These are phyloP conservation scores for Hipparchia semele DNA, from an alignment of 2,888 invertebrate genomes.

Conservation along the genomic window DNA sequence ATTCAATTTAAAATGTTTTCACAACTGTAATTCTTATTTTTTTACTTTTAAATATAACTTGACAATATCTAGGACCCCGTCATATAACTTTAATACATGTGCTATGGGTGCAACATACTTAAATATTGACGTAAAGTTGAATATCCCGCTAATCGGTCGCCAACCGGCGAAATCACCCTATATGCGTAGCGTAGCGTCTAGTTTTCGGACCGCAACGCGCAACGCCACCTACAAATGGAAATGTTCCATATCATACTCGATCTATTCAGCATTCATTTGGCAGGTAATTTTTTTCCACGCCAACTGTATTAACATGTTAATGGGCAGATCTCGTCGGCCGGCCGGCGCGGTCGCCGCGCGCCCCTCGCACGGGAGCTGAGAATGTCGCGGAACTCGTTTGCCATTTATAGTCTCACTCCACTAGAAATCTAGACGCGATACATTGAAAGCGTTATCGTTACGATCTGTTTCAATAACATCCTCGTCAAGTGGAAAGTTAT, in stretches of 20 bases:
- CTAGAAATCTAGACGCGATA: slow-evolving; percentile 2
- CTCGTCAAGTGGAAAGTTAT: neutral
- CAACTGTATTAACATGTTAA: neutral
- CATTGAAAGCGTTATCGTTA: neutral
- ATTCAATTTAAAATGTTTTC: too few species aligned
- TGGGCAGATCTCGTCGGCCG: slow-evolving; percentile 2
- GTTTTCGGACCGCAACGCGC: neutral
- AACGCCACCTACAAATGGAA: neutral
- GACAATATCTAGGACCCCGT: too few species aligned
- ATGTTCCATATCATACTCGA: too few species aligned
- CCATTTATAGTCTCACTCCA: slow-evolving; percentile 3
- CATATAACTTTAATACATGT: too few species aligned
- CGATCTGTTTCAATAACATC: neutral
- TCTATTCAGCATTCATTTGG: neutral
- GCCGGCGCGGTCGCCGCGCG: neutral
- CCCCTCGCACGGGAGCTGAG: slow-evolving; percentile 14
- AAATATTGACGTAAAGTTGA: too few species aligned
- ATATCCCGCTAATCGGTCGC: too few species aligned
- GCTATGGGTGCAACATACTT: too few species aligned
- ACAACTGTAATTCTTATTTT: too few species aligned
- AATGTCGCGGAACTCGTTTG: slow-evolving; percentile 3
- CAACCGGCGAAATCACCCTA: too few species aligned
- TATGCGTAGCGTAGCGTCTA: neutral
- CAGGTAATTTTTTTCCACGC: neutral
- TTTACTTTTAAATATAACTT: too few species aligned